Evolutionary conservation across 2,888 invertebrate genomes (phyloP).

Genomic region (Phlogophora meticulosa): DNA sequence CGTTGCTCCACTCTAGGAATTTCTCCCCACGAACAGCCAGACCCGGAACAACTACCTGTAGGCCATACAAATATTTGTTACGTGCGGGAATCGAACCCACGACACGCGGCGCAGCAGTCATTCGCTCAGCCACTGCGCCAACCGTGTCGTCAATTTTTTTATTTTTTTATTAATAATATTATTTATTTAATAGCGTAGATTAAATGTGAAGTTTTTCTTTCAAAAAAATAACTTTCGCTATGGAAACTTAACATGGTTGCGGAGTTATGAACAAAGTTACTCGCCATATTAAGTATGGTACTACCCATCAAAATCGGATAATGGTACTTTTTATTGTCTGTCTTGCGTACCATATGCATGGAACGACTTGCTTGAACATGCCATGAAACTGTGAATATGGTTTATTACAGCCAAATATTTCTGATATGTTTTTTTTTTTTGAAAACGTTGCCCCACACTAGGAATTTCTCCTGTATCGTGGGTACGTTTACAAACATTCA

Average conservation of each 20-base stretch:
- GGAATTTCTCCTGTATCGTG: too few species aligned
- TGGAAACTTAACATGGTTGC: slow-evolving; percentile 1
- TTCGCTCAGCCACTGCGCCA: too few species aligned
- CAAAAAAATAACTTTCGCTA: background rate
- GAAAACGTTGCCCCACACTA: too few species aligned
- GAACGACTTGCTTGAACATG: slow-evolving; percentile 42
- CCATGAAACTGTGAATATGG: slow-evolving; percentile 45
- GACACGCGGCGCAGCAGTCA: too few species aligned
- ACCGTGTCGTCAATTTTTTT: too few species aligned
- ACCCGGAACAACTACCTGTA: too few species aligned
- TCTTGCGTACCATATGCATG: slow-evolving; percentile 29
- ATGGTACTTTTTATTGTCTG: slow-evolving; percentile 46
- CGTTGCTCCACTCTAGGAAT: too few species aligned
- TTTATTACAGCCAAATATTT: slow-evolving; percentile 20
- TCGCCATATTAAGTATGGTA: slow-evolving; percentile 27
- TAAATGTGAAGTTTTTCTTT: background rate
- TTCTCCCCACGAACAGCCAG: too few species aligned
- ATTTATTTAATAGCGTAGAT: too few species aligned
- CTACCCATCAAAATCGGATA: slow-evolving; percentile 31
- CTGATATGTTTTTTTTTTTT: background rate
- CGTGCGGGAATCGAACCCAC: too few species aligned
- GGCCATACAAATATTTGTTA: too few species aligned
- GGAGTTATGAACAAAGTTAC: slow-evolving; percentile 27
- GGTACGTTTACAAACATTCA: too few species aligned
- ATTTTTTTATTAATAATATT: background rate